Evolutionary conservation across 2,113 vertebrate species (phyloP).

Genomic region (Sylvietta virens): DNA sequence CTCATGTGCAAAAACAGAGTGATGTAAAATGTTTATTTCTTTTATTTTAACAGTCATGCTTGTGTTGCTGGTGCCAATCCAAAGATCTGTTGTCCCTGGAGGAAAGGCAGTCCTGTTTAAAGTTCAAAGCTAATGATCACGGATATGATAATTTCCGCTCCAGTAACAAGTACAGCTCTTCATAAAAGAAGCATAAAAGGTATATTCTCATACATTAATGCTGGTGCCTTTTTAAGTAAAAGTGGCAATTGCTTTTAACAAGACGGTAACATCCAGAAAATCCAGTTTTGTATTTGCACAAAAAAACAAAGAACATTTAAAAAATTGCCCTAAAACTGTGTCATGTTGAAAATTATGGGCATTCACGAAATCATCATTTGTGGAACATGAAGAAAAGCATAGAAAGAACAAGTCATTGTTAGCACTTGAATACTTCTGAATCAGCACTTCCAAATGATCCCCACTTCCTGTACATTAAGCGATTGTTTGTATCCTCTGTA

Average conservation of each 20-base stretch:
- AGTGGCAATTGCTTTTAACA: conserved; percentile 3
- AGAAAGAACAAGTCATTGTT: conserved; percentile 31
- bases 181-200: conserved; percentile 67
- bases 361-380: neutral
- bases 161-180: conserved; percentile 91
- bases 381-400: neutral
- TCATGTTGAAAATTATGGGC: neutral
- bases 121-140: conserved; percentile 87
- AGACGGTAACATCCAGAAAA: conserved; percentile 11
- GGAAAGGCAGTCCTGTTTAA: conserved; percentile 85
- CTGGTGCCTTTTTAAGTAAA: conserved; percentile 39
- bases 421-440: conserved; percentile 71
- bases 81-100: conserved; percentile 79
- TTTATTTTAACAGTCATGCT: conserved; percentile 82
- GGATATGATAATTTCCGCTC: conserved; percentile 87
- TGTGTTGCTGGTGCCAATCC: conserved; percentile 84
- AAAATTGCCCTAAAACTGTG: neutral
- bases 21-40: neutral
- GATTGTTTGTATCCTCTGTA: neutral
- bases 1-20: neutral
- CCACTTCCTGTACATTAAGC: neutral
- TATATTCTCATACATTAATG: neutral
- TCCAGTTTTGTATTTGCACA: conserved; percentile 32
- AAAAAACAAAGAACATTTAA: neutral
- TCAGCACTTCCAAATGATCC: conserved; percentile 62